A percentile compares a stretch with the other conserved stretches of the same genome.
phyloP scores from a whole-genome alignment of 2,888 invertebrate genomes.

The Ditula angustiorana region DNA sequence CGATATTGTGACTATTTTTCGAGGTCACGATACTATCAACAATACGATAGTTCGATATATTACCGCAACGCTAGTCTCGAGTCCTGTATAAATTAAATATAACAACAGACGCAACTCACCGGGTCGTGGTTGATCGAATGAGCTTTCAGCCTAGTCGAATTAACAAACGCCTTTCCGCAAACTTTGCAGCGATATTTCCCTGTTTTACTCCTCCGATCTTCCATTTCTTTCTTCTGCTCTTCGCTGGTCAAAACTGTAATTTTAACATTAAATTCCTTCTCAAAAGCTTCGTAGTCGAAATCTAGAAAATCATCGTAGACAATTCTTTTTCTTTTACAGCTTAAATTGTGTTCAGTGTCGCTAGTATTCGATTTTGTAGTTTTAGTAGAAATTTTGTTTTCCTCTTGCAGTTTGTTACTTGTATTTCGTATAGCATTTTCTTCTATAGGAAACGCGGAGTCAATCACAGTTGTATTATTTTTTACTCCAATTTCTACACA shows the following conservation, averaged over 20 bases:
- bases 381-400: no score
- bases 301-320: neutral
- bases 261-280: neutral
- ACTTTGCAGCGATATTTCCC: neutral
- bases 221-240: neutral
- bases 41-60: no score
- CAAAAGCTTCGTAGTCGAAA: neutral
- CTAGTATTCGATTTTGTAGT: no score
- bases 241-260: constrained; percentile 1
- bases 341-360: neutral
- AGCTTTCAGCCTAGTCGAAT: neutral
- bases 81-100: no score
- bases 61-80: no score
- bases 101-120: neutral
- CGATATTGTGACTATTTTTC: no score
- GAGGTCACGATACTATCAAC: no score
- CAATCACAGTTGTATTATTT: no score
- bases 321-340: neutral
- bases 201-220: neutral
- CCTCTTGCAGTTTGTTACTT: no score
- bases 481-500: neutral
- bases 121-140: neutral
- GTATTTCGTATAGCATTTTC: no score
- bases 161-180: neutral
- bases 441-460: no score